A percentile compares a stretch with the other conserved stretches of the same genome.
Conservation (phyloP, 2,797 vertebrate genomes). For the Mastacembelus armatus region DNA sequence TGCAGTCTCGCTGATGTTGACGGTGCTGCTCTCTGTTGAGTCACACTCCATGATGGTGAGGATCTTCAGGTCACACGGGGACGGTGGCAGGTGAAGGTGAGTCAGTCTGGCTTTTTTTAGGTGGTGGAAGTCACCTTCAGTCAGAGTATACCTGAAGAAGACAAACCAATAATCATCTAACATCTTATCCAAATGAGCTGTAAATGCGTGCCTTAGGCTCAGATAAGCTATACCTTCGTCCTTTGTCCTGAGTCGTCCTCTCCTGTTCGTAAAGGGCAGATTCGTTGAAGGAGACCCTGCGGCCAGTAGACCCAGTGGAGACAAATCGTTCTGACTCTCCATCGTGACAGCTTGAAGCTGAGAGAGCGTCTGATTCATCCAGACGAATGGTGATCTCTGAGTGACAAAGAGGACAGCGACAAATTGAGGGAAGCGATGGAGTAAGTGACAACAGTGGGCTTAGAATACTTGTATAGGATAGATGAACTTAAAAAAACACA, state of each 20-base stretch:
- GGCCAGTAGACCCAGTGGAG: constrained; percentile 87
- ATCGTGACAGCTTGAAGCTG: constrained; percentile 87
- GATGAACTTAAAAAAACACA: background rate
- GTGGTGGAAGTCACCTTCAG: constrained; percentile 97
- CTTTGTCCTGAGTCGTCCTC: constrained; percentile 91
- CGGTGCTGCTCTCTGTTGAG: constrained; percentile 87
- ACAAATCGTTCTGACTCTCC: constrained; percentile 90
- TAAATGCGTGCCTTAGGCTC: background rate
- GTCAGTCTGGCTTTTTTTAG: constrained; percentile 96
- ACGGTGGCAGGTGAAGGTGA: constrained; percentile 88
- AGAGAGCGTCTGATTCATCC: constrained; percentile 90
- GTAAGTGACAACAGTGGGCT: constrained; percentile 1
- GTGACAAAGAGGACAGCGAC: constrained; percentile 29
- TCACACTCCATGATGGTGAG: constrained; percentile 97
- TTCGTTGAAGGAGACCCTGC: constrained; percentile 97
- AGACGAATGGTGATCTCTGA: constrained; percentile 91
- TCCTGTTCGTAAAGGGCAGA: constrained; percentile 92
- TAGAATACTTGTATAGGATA: background rate
- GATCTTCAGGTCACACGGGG: constrained; percentile 89
- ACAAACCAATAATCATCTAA: background rate
- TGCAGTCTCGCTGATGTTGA: constrained; percentile 82
- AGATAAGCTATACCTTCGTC: constrained; percentile 86
- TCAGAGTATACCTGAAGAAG: constrained; percentile 91
- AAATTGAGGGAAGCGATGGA: constrained; percentile 11
- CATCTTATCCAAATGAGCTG: background rate